Conservation (phyloP, 2,888 invertebrate species). For the Acanthoscelides obtectus region DNA sequence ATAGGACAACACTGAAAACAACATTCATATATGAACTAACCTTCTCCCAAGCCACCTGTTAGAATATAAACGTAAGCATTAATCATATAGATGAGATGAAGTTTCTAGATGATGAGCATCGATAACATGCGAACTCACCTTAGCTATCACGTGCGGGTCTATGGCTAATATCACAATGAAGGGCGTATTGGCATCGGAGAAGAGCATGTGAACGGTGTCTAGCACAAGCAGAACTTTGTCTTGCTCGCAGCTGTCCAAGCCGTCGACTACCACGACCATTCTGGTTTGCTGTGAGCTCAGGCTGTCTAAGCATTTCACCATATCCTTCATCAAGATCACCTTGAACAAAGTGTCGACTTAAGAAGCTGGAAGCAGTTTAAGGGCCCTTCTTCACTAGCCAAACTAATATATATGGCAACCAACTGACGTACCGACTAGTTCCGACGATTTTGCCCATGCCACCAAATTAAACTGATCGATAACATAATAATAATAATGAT, state of each 20-base stretch:
- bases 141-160: slow-evolving; percentile 97
- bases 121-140: slow-evolving; percentile 53
- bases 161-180: slow-evolving; percentile 95
- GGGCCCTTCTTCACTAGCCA: no score
- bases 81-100: slow-evolving; percentile 11
- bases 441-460: no score
- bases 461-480: no score
- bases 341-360: no score
- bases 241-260: slow-evolving; percentile 96
- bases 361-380: no score
- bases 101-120: background rate
- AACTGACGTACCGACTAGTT: no score
- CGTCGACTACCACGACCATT: slow-evolving; percentile 93
- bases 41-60: slow-evolving; percentile 63
- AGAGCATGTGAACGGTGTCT: slow-evolving; percentile 92
- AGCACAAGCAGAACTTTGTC: slow-evolving; percentile 89
- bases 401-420: no score
- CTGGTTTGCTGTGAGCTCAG: slow-evolving; percentile 92
- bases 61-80: slow-evolving; percentile 30
- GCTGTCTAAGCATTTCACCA: slow-evolving; percentile 86
- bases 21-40: slow-evolving; percentile 47
- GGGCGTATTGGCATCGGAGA: slow-evolving; percentile 89
- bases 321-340: slow-evolving; percentile 47
- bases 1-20: slow-evolving; percentile 13
- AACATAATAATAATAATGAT: no score